Percentiles rank a stretch among this genome's conserved stretches.
phyloP scores from a whole-genome alignment of 1,140 invertebrate species.

The Nylanderia fulva region DNA sequence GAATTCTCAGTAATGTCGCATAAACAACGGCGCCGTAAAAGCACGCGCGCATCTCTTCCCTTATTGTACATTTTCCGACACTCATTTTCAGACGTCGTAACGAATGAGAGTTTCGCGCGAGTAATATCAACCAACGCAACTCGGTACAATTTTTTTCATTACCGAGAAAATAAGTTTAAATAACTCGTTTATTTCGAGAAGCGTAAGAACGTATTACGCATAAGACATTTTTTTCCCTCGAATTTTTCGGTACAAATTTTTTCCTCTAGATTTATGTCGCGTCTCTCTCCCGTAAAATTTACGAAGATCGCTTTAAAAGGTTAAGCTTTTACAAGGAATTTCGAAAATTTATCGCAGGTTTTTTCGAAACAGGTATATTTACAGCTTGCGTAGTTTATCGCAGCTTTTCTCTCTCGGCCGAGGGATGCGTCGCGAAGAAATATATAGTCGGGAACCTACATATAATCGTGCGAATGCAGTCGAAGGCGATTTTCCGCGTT shows the following conservation, averaged over 20 bases:
- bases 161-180: background rate
- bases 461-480: conserved; percentile 28
- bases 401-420: background rate
- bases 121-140: background rate
- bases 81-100: conserved; percentile 4
- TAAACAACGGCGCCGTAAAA: background rate
- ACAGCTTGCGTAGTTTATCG: background rate
- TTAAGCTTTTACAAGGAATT: background rate
- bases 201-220: background rate
- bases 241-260: background rate
- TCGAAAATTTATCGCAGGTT: background rate
- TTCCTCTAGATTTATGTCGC: background rate
- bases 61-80: background rate
- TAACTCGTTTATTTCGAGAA: background rate
- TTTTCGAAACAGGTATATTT: conserved; percentile 1
- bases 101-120: conserved; percentile 14
- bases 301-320: background rate
- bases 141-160: background rate
- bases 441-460: background rate
- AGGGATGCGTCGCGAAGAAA: conserved; percentile 6
- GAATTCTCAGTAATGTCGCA: background rate
- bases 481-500: conserved; percentile 10
- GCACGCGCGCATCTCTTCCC: background rate
- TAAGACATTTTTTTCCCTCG: background rate
- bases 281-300: background rate